Percentiles rank a stretch among this genome's conserved stretches.
These are phyloP conservation scores for Wiebesia pumilae DNA, from an alignment of 1,140 invertebrate species.

Conservation along the genomic window DNA sequence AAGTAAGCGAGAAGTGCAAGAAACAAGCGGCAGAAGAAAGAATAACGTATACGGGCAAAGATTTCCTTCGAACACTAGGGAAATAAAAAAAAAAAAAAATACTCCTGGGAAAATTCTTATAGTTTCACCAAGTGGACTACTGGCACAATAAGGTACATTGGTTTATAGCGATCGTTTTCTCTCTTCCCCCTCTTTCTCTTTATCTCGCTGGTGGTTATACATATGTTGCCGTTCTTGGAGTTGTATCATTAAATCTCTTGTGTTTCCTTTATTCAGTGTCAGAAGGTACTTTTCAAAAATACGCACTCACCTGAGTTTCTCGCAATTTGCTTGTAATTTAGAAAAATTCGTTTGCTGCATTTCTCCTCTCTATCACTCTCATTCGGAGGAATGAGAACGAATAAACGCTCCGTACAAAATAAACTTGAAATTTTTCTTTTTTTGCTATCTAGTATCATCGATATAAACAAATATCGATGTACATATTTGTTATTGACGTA, in stretches of 20 bases:
- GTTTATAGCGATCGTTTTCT: slow-evolving; percentile 14
- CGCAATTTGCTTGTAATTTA: too few relatives aligned
- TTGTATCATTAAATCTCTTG: too few relatives aligned
- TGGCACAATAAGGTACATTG: slow-evolving; percentile 6
- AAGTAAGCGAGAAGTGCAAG: not conserved
- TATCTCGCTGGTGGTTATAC: not conserved
- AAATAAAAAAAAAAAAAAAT: slow-evolving; percentile 25
- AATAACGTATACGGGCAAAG: not conserved
- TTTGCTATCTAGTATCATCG: too few relatives aligned
- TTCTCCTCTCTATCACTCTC: too few relatives aligned
- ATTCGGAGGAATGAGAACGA: too few relatives aligned
- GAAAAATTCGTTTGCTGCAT: too few relatives aligned
- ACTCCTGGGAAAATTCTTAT: slow-evolving; percentile 16
- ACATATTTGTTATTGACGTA: too few relatives aligned
- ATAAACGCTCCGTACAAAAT: too few relatives aligned
- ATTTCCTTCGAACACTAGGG: not conserved
- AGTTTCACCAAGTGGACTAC: not conserved
- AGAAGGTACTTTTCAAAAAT: not conserved
- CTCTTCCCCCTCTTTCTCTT: not conserved
- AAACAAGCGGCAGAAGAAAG: not conserved
- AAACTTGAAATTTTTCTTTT: too few relatives aligned
- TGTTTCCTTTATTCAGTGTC: not conserved
- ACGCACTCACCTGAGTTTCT: too few relatives aligned
- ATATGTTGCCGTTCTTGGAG: too few relatives aligned
- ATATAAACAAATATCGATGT: too few relatives aligned